Conservation (phyloP, 1,140 invertebrate species). For the Dendroctonus valens region DNA sequence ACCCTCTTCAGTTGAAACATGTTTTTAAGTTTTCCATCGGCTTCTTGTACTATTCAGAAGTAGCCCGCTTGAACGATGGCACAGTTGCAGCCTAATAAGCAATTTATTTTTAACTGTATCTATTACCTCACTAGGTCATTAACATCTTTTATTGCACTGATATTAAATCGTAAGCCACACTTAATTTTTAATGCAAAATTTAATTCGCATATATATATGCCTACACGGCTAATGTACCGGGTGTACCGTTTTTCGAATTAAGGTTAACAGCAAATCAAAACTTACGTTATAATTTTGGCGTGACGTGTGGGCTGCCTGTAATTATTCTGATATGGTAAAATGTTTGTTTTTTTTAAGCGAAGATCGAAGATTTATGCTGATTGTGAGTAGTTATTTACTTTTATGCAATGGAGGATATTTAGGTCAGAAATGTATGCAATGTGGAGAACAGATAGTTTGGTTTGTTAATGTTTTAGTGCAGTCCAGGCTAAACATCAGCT, state of each 20-base stretch:
- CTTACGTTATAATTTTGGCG: not conserved
- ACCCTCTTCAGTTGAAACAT: too few relatives aligned
- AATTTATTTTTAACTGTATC: not conserved
- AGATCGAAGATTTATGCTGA: too few relatives aligned
- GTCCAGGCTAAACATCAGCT: too few relatives aligned
- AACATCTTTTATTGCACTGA: not conserved
- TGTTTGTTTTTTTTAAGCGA: too few relatives aligned
- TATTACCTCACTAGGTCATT: slow-evolving; percentile 1
- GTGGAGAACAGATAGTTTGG: too few relatives aligned
- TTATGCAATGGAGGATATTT: too few relatives aligned
- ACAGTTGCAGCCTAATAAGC: not conserved
- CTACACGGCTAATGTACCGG: slow-evolving; percentile 3
- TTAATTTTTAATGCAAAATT: slow-evolving; percentile 6
- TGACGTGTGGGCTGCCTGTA: not conserved
- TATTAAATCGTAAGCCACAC: slow-evolving; percentile 1
- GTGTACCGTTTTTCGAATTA: slow-evolving; percentile 2
- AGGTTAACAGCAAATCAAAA: slow-evolving; percentile 4
- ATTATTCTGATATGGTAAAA: not conserved
- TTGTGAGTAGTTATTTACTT: too few relatives aligned
- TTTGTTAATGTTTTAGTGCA: too few relatives aligned
- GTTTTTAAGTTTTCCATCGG: too few relatives aligned
- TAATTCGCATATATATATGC: slow-evolving; percentile 1
- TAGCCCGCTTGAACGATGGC: not conserved
- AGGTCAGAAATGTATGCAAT: too few relatives aligned
- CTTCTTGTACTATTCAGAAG: too few relatives aligned